Evolutionary conservation across 2,113 vertebrate species (phyloP).

Genomic region (Takifugu bimaculatus): DNA sequence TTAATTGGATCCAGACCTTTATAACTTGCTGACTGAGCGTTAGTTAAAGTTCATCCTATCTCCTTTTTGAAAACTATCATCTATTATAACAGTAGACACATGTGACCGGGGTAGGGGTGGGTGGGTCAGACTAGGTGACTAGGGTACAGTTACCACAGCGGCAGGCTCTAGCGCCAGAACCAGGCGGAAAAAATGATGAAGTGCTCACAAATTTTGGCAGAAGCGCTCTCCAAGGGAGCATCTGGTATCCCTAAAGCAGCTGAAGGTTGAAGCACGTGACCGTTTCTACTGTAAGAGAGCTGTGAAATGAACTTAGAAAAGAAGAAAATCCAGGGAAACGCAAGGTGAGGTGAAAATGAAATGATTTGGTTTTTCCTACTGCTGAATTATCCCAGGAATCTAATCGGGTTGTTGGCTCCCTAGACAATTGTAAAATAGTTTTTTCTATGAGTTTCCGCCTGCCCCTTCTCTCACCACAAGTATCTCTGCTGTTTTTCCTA

Average conservation of each 20-base stretch:
- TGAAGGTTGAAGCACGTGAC: slow-evolving; percentile 52
- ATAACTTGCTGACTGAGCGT: too few relatives aligned
- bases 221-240: slow-evolving; percentile 45
- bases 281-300: slow-evolving; percentile 22
- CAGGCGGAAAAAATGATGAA: slow-evolving; percentile 60
- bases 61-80: too few relatives aligned
- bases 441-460: slow-evolving; percentile 58
- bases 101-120: neutral
- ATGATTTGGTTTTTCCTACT: too few relatives aligned
- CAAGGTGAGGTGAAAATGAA: too few relatives aligned
- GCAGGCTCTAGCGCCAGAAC: slow-evolving; percentile 44
- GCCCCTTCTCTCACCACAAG: slow-evolving; percentile 65
- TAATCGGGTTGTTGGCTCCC: too few relatives aligned
- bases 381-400: too few relatives aligned
- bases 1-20: too few relatives aligned
- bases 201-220: slow-evolving; percentile 38
- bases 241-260: slow-evolving; percentile 57
- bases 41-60: neutral
- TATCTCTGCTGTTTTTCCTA: slow-evolving; percentile 70
- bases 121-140: neutral
- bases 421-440: too few relatives aligned
- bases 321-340: too few relatives aligned
- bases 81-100: neutral
- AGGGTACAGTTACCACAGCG: slow-evolving; percentile 24
- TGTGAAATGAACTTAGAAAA: too few relatives aligned